Conservation (phyloP, 2,797 vertebrate genomes). For the Euphonia xanthogaster region DNA sequence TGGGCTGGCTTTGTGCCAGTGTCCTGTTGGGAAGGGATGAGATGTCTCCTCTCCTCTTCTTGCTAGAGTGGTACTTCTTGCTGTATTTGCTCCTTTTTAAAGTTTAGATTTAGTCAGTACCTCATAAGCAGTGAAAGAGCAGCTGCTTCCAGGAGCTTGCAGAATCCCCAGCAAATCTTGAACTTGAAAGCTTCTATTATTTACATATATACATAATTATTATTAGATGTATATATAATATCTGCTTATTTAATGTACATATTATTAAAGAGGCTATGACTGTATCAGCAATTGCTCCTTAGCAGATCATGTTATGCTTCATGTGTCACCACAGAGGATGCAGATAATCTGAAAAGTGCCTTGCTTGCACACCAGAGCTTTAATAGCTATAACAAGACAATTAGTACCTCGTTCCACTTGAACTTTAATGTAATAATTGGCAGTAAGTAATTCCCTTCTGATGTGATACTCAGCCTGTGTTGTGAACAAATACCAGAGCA, state of each 20-base stretch:
- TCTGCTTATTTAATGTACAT: neutral
- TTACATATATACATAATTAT: neutral
- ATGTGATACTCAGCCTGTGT: neutral
- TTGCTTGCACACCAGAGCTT: constrained; percentile 44
- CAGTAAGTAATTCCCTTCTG: constrained; percentile 19
- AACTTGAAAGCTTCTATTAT: neutral
- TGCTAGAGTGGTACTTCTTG: neutral
- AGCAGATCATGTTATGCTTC: neutral
- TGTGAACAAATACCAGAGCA: neutral
- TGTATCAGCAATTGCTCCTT: neutral
- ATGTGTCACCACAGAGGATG: neutral
- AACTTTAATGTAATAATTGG: constrained; percentile 52
- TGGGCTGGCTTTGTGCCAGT: neutral
- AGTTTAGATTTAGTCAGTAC: neutral
- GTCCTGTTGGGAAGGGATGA: neutral
- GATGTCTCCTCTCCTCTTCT: neutral
- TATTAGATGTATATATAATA: neutral
- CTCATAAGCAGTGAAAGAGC: neutral
- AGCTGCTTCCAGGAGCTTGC: neutral
- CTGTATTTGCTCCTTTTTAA: neutral
- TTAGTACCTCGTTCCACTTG: constrained; percentile 58
- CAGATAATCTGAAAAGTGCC: constrained; percentile 20
- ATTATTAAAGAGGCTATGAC: neutral
- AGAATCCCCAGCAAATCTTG: neutral
- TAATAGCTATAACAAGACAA: constrained; percentile 63